Evolutionary conservation across 2,113 vertebrate genomes (phyloP).

Genomic region (Atrichornis clamosus): DNA sequence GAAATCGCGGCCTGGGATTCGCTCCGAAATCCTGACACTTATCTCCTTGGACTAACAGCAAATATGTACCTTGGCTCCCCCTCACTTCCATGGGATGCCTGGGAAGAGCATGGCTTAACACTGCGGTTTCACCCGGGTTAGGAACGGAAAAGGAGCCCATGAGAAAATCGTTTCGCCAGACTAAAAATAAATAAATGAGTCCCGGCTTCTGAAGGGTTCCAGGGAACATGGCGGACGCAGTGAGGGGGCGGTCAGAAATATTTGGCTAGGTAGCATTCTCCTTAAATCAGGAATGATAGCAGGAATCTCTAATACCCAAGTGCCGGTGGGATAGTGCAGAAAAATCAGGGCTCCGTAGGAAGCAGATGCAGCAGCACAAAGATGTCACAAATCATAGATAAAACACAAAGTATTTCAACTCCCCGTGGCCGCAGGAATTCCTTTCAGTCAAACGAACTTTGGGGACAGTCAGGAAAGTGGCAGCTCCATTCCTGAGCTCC

Average conservation of each 20-base stretch:
- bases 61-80: conserved; percentile 1
- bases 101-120: conserved; percentile 30
- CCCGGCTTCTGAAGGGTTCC: neutral
- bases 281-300: neutral
- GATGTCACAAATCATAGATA: neutral
- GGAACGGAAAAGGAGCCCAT: conserved; percentile 10
- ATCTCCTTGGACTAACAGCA: neutral
- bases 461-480: neutral
- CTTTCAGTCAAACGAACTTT: neutral
- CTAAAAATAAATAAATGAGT: conserved; percentile 39
- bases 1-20: neutral
- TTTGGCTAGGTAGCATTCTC: neutral
- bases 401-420: neutral
- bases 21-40: conserved; percentile 8
- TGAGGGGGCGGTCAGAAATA: neutral
- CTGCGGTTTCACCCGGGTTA: conserved; percentile 29
- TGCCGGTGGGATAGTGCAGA: neutral
- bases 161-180: neutral
- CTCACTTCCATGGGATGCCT: neutral
- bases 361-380: neutral
- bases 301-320: fast-evolving
- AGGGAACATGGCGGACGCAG: neutral
- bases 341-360: neutral
- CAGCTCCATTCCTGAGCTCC: neutral
- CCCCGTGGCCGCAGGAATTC: neutral